Base-by-base conservation (phyloP, 2,888 invertebrate genomes). In the Diachrysia chrysitis region DNA sequence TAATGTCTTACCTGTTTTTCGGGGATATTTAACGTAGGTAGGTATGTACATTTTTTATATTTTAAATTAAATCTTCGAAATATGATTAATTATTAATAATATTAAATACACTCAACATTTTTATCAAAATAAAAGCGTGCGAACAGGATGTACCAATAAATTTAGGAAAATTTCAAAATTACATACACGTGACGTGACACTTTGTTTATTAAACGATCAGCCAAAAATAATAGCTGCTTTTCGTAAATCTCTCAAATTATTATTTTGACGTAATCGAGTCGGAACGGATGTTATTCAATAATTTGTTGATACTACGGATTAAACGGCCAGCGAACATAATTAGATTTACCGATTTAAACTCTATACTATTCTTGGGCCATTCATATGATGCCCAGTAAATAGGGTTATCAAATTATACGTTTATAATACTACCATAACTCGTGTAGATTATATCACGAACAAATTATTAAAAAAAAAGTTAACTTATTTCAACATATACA, bases 301-400 rank as follows among this genome's bases (percentile, higher is more conserved):
- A 74, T 76, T 73, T 69, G 71, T 76, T 73, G 78, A 76, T 73
- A 71, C 66, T 76, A 66, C 62, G 70, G 74, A 85, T 85, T 82
- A 83, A 89, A 88, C 80, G 79, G 81, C 69, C 75, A 71, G 60
- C 71, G 82, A 73, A 71, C 88, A 88, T 87, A 89, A 89, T 90
- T 90, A 90, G 88, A 78, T 54, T 72, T 68, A 84, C 87, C 62
- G 76, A 87, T 89, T 88, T 88, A 90, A 84, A 84, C 60, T 42
- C 61, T 65, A n/a, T n/a, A 78, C 88, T 92, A 91, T 92, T 91
- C 84, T 87, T 51, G 84, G 80, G 79, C 80, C 89, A 91, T 92
- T 91, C 86, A 90, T 86, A 78, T 57, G 17, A 23, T 63, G 35
- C 16, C 14, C 48, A 55, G 21, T 66, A 29, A 51, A 53, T 59